Conservation (phyloP, 1,140 invertebrate species). For the Meloidogyne chitwoodi region DNA sequence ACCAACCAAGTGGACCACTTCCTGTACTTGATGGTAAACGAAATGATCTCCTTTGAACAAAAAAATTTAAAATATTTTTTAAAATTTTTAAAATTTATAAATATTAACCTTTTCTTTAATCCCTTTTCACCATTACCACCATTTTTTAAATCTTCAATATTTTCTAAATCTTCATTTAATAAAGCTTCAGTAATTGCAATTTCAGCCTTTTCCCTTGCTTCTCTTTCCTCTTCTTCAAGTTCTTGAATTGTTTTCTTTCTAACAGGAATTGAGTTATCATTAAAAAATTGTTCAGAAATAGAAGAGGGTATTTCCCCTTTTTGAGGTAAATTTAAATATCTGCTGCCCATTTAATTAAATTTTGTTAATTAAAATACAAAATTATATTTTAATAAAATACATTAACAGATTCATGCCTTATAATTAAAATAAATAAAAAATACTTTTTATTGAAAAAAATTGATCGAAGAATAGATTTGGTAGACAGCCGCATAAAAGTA, state of each 20-base stretch:
- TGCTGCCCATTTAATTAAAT: background rate
- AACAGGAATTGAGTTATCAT: background rate
- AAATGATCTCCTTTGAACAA: background rate
- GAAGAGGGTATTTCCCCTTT: background rate
- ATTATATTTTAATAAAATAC: too few relatives aligned
- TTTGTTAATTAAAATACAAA: background rate
- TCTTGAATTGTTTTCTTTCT: background rate
- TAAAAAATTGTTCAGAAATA: background rate
- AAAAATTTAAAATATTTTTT: too few relatives aligned
- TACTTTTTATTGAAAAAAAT: background rate
- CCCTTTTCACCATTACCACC: background rate
- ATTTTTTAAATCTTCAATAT: background rate
- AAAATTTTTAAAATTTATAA: too few relatives aligned
- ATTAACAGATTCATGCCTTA: background rate
- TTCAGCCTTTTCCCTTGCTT: background rate
- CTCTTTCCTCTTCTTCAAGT: background rate
- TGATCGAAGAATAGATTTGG: background rate
- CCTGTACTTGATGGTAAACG: background rate
- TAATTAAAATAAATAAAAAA: background rate
- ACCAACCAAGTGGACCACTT: background rate
- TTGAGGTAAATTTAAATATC: background rate
- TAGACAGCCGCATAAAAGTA: background rate
- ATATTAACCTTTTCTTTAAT: background rate
- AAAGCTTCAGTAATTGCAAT: background rate
- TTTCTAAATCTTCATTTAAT: background rate